These are phyloP conservation scores for Sebastes hopkinsi DNA, from an alignment of 2,797 vertebrate species.

Conservation along the genomic window DNA sequence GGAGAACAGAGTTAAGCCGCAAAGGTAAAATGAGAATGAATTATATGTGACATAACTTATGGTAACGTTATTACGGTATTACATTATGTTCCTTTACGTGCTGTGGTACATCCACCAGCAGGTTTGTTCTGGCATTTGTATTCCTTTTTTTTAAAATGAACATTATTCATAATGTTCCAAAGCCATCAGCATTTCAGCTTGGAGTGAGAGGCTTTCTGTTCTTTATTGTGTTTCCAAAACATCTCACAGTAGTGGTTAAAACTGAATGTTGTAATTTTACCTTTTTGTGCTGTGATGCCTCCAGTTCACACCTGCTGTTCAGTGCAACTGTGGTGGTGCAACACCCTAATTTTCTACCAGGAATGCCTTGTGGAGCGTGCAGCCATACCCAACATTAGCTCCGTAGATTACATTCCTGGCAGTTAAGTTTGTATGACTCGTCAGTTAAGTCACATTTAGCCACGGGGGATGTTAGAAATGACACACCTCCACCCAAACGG, in stretches of 20 bases:
- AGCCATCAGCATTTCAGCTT: background rate
- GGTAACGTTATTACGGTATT: background rate
- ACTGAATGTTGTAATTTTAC: background rate
- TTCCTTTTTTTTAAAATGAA: background rate
- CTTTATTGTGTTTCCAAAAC: background rate
- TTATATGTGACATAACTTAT: background rate
- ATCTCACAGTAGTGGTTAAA: background rate
- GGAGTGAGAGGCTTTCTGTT: background rate
- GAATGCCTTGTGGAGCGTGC: slow-evolving; percentile 6
- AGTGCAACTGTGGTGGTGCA: background rate
- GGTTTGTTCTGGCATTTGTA: background rate
- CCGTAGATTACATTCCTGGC: slow-evolving; percentile 16
- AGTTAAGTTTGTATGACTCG: background rate
- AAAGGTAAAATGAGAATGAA: background rate
- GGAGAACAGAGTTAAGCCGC: background rate
- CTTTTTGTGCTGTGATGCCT: background rate
- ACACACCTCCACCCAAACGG: slow-evolving; percentile 11
- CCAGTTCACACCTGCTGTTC: slow-evolving; percentile 15
- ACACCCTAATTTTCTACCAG: background rate
- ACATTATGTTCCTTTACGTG: background rate
- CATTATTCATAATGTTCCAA: background rate
- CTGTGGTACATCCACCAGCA: background rate
- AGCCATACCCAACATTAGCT: background rate
- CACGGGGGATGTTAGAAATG: background rate
- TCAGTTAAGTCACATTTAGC: background rate